Evolutionary conservation across 2,797 vertebrate genomes (phyloP).

Genomic region (Acridotheres tristis): DNA sequence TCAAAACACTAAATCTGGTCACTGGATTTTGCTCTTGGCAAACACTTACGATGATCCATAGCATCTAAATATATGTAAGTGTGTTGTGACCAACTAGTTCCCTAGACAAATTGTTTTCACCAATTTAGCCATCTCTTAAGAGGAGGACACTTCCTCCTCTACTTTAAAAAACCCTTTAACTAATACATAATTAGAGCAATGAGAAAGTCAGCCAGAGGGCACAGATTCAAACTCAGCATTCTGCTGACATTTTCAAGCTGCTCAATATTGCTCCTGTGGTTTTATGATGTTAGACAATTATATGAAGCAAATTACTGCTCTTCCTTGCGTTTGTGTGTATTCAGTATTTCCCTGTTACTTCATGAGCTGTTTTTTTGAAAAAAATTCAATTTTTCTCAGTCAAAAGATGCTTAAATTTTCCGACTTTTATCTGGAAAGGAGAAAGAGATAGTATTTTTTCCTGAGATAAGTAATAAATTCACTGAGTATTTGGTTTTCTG

Average conservation of each 20-base stretch:
- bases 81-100: not conserved
- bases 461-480: not conserved
- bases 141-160: not conserved
- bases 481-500: not conserved
- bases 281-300: conserved; percentile 35
- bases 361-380: not conserved
- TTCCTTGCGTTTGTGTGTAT: not conserved
- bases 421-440: not conserved
- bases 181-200: conserved; percentile 35
- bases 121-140: not conserved
- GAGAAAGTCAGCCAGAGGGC: conserved; percentile 50
- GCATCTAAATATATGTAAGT: not conserved
- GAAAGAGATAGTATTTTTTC: not conserved
- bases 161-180: not conserved
- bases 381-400: not conserved
- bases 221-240: conserved; percentile 46
- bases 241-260: conserved; percentile 58
- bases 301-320: not conserved
- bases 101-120: not conserved
- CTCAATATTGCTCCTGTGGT: conserved; percentile 47
- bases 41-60: not conserved
- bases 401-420: not conserved
- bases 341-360: not conserved
- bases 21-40: not conserved
- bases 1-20: not conserved